phyloP scores from a whole-genome alignment of 2,888 invertebrate genomes.

The Cenopis cana region DNA sequence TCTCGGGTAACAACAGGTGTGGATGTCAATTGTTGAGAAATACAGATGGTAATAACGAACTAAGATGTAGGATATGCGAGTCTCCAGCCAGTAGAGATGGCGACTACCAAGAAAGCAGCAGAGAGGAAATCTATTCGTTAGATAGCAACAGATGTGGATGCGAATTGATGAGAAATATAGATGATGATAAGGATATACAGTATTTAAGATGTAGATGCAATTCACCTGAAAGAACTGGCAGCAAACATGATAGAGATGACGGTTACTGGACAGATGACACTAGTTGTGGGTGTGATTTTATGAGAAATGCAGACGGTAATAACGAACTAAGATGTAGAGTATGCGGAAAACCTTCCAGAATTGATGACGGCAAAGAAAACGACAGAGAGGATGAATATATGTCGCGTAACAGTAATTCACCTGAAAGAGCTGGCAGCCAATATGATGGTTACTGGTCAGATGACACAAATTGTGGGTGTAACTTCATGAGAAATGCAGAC shows the following conservation, averaged over 20 bases:
- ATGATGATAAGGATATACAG: background rate
- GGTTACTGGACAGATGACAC: background rate
- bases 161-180: constrained; percentile 4
- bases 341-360: background rate
- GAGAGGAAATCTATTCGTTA: background rate
- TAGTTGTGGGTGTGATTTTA: background rate
- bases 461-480: background rate
- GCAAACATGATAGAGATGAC: background rate
- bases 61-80: constrained; percentile 6
- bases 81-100: background rate
- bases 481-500: background rate
- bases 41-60: background rate
- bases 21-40: constrained; percentile 10
- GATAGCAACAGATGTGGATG: background rate
- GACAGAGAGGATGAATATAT: constrained; percentile 5
- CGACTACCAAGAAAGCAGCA: background rate
- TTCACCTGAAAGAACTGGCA: background rate
- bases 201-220: constrained; percentile 9
- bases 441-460: background rate
- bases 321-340: background rate
- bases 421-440: background rate
- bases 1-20: background rate
- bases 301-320: background rate
- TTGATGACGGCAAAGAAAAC: too few species aligned
- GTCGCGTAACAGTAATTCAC: constrained; percentile 14